phyloP scores from a whole-genome alignment of 1,140 invertebrate genomes.

The Diploscapter pachys region DNA sequence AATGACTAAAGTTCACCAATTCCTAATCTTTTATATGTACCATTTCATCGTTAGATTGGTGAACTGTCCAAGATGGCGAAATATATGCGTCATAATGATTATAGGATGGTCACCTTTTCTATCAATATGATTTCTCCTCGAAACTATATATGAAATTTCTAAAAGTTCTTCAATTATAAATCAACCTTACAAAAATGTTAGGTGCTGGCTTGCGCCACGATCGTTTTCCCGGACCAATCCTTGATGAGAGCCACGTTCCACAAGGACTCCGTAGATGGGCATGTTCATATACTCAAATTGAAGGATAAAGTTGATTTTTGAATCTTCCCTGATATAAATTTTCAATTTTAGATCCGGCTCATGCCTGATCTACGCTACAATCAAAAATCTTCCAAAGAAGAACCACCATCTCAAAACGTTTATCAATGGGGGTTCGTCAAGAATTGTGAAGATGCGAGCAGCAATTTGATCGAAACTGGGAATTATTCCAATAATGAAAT shows the following conservation, averaged over 20 bases:
- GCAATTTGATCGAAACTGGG: not conserved
- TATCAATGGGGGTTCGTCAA: conserved; percentile 15
- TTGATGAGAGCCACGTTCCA: conserved; percentile 22
- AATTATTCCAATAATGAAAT: conserved; percentile 10
- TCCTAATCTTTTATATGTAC: too few relatives aligned
- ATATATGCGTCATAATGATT: too few relatives aligned
- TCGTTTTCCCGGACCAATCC: conserved; percentile 13
- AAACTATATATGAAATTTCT: too few relatives aligned
- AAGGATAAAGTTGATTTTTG: conserved; percentile 12
- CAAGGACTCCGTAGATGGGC: conserved; percentile 22
- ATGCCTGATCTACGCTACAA: conserved; percentile 19
- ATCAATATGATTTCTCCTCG: too few relatives aligned
- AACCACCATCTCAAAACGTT: conserved; percentile 10
- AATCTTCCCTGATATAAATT: too few relatives aligned
- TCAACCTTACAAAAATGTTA: not conserved
- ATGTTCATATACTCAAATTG: conserved; percentile 20
- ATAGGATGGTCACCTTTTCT: too few relatives aligned
- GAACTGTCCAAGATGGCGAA: too few relatives aligned
- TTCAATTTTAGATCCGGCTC: conserved; percentile 8
- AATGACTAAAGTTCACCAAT: too few relatives aligned
- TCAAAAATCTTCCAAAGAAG: conserved; percentile 6
- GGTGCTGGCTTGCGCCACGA: conserved; percentile 23
- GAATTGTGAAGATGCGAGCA: not conserved
- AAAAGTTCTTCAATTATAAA: too few relatives aligned
- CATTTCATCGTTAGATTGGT: too few relatives aligned